Base-by-base conservation (phyloP, 2,888 invertebrate genomes). In the Oscheius sp. region DNA sequence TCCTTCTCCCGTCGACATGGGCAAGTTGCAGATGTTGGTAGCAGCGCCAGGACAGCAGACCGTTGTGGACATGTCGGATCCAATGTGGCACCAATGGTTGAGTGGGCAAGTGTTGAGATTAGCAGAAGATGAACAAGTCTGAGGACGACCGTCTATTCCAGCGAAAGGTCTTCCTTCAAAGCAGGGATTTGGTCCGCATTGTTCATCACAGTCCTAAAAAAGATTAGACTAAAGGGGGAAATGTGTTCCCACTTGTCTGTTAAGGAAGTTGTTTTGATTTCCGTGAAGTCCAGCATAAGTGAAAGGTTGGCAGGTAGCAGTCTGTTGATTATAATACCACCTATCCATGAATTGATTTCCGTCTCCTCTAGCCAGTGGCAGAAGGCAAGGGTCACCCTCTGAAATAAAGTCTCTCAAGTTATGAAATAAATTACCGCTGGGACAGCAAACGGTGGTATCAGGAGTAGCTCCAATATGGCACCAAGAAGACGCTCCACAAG, bases 81-180 rank as follows among this genome's bases (percentile, higher is more conserved):
- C 86, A 52, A 86, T 74, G 67, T 86, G 86, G 65, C 86, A 86
- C 84, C 84, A 86, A 65, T 84, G 77, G 50, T 77, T 78, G n/a
- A 74, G 61, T 0, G 86, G 86, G 34, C 86, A 86, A 0, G 82
- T 81, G 73, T 81, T 83, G 70, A 82, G 76, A 61, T 82, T 82
- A 17, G 84, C 78, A 5, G 80, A 77, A 1, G 84, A 77, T 29
- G 83, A 81, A 71, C 86, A 86, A 5, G 81, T 83, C 65, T 86
- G 86, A 0, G 78, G 72, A 42, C 82, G 71, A 3, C 84, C 85
- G 52, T 86, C 85, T 31, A 81, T 80, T 6, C 82, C 83, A 27
- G 79, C 73, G 67, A 83, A 86, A 8, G 86, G 86, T 6, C 76
- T 72, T 23, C 85, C 85, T 65, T 79, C 81, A 69, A 78, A 74